These are phyloP conservation scores for Barbus barbus DNA, from an alignment of 2,113 vertebrate genomes.

Conservation along the genomic window DNA sequence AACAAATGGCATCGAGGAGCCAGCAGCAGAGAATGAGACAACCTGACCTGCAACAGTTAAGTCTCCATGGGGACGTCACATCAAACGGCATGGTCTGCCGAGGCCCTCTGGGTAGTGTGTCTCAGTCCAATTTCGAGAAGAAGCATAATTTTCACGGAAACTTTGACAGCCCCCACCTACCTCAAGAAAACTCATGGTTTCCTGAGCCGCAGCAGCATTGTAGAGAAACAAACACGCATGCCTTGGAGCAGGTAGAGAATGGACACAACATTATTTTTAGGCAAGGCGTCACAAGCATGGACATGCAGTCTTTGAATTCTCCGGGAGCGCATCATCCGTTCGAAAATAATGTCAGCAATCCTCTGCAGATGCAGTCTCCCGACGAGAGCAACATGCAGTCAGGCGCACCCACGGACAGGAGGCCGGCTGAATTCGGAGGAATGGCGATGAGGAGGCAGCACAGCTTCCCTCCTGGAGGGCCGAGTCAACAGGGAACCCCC, in stretches of 20 bases:
- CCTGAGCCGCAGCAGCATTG: conserved; percentile 74
- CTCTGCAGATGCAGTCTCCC: conserved; percentile 78
- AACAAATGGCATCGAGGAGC: conserved; percentile 87
- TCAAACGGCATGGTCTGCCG: conserved; percentile 70
- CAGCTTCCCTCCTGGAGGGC: conserved; percentile 72
- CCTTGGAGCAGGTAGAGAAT: conserved; percentile 70
- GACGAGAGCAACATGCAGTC: conserved; percentile 74
- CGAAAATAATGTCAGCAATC: conserved; percentile 69
- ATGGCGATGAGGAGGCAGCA: conserved; percentile 70
- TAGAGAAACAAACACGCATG: conserved; percentile 70
- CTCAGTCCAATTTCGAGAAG: conserved; percentile 78
- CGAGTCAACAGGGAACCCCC: conserved; percentile 65
- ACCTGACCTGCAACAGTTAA: conserved; percentile 77
- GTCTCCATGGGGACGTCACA: conserved; percentile 76
- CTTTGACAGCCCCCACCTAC: conserved; percentile 78
- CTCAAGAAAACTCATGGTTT: conserved; percentile 81
- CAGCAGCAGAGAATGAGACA: conserved; percentile 82
- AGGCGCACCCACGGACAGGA: conserved; percentile 68
- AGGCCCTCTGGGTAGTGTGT: conserved; percentile 68
- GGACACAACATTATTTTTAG: conserved; percentile 74
- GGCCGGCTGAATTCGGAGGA: conserved; percentile 70
- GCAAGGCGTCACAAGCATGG: conserved; percentile 63
- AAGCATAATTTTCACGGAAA: conserved; percentile 56
- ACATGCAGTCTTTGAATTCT: conserved; percentile 79
- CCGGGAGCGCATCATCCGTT: conserved; percentile 76